Base-by-base conservation (phyloP, 2,797 vertebrate genomes). In the Crenichthys baileyi region DNA sequence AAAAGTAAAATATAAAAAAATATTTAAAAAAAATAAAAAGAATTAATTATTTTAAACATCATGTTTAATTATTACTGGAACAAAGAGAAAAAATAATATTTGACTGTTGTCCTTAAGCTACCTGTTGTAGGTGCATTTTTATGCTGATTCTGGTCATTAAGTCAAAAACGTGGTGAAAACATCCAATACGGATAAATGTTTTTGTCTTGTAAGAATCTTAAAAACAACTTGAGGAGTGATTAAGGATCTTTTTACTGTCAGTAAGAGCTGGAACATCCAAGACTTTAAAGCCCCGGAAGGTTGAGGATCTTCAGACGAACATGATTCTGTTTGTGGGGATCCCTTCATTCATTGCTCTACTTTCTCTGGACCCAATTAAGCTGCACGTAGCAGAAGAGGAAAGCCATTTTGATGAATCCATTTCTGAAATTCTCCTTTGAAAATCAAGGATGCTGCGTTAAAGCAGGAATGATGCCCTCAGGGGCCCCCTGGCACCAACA, bases 301-400 rank as follows among this genome's bases (percentile, higher is more conserved):
- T 71, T 51, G 26, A 11, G 48, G 26, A 51, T 51, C 26, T 53
- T 72, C 48, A 53, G 70, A 31, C 48, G 36, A 18, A 72, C 70
- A 22, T 18, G 68, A 70, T 29, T 71, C 46, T 22, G 46, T 71
- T 51, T 51, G 70, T 51, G 39, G 12, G 18, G 26, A 70, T 70
- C 68, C 15, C 24, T 31, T 31, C 26, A 31, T 29, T 51, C 70
- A 31, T 2, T 29, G 46, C 48, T 50, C 67, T 48, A 9, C 31
- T 73, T 73, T 73, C 72, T 73, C 36, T 73, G 72, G 72, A 73
- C 72, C 72, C 72, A 73, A 73, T 73, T 73, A 73, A 56, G 53
- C 16, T 73, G 5, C 36, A 73, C 13, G n/a, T n/a, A 22, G 72
- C 39, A 72, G 50, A 26, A 55, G 13, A 16, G 36, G 12, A 72